phyloP scores from a whole-genome alignment of 2,797 vertebrate genomes.

The Enteromius argenteus region DNA sequence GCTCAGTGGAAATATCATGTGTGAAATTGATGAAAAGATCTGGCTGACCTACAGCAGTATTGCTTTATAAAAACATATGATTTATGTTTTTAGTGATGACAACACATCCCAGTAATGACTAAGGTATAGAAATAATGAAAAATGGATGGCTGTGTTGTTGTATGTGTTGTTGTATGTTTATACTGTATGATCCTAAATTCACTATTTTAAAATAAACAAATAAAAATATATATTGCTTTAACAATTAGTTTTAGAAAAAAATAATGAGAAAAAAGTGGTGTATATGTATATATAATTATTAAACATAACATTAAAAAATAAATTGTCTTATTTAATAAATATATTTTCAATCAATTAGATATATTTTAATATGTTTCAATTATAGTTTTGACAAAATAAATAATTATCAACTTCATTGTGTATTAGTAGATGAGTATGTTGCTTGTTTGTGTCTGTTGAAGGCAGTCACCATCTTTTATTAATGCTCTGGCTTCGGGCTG shows the following conservation, averaged over 20 bases:
- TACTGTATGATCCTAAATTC: neutral
- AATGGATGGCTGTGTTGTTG: neutral
- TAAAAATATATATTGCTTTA: neutral
- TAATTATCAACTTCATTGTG: neutral
- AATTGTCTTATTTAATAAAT: neutral
- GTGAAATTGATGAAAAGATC: slow-evolving; percentile 1
- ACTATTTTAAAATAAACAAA: neutral
- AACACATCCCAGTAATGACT: slow-evolving; percentile 20
- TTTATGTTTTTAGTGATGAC: neutral
- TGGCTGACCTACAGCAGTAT: neutral
- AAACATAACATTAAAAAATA: neutral
- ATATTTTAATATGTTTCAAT: neutral
- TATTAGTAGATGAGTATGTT: neutral
- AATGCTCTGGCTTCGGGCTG: slow-evolving; percentile 1
- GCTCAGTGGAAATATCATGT: slow-evolving; percentile 19
- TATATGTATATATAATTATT: neutral
- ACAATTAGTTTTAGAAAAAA: neutral
- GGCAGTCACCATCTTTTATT: slow-evolving; percentile 4
- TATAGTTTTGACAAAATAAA: neutral
- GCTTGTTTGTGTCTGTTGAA: slow-evolving; percentile 30
- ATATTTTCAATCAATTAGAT: neutral
- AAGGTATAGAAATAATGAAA: neutral
- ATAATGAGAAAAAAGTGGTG: too few species aligned
- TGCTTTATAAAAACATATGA: neutral
- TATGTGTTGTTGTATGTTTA: neutral